A percentile compares a stretch with the other conserved stretches of the same genome.
Conservation (phyloP, 2,797 vertebrate species). For the Gymnopithys bicolor region DNA sequence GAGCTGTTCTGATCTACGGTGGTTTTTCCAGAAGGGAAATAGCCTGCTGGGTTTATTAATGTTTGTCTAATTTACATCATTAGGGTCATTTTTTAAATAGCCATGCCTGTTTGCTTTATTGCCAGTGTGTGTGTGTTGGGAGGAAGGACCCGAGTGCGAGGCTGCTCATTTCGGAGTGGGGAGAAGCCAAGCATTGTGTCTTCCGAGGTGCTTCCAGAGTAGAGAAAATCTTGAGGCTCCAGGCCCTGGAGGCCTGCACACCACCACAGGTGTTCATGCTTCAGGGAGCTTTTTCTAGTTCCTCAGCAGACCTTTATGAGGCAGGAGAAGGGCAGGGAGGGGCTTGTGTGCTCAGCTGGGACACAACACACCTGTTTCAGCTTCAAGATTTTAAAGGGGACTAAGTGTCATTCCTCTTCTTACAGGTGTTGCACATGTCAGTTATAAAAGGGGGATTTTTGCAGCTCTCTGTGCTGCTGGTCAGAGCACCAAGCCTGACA, state of each 20-base stretch:
- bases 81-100: conserved; percentile 45
- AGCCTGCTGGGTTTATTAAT: conserved; percentile 70
- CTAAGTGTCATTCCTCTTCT: background rate
- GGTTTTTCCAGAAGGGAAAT: conserved; percentile 57
- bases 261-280: rapidly evolving
- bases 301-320: background rate
- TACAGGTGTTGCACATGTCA: background rate
- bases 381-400: background rate
- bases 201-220: background rate
- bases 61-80: conserved; percentile 70
- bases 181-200: rapidly evolving
- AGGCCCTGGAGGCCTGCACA: background rate
- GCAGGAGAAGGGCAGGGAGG: background rate
- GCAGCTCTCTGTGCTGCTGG: background rate
- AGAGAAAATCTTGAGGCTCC: background rate
- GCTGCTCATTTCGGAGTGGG: rapidly evolving
- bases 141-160: background rate
- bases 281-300: background rate
- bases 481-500: background rate
- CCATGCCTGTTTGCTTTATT: conserved; percentile 33
- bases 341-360: background rate
- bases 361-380: rapidly evolving
- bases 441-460: background rate
- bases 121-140: rapidly evolving
- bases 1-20: conserved; percentile 39